Evolutionary conservation across 2,797 vertebrate genomes (phyloP).

Genomic region (Sebastes aleutianus): DNA sequence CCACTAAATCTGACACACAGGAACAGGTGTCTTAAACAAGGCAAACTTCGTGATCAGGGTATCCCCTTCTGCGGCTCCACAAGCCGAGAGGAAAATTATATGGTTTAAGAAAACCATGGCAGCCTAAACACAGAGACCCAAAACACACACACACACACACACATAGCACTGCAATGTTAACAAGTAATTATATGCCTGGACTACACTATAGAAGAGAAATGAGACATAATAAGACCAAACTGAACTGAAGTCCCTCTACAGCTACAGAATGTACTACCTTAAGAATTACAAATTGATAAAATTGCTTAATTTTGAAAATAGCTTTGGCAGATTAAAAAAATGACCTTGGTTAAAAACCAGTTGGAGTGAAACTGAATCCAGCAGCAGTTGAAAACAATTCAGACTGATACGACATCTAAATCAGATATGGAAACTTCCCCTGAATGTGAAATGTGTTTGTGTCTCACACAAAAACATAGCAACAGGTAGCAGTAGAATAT

Average conservation of each 20-base stretch:
- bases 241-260: background rate
- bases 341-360: background rate
- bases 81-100: constrained; percentile 69
- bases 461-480: constrained; percentile 8
- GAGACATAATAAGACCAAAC: constrained; percentile 39
- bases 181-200: constrained; percentile 55
- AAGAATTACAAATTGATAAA: background rate
- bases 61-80: constrained; percentile 49
- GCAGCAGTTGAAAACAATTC: background rate
- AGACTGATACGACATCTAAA: constrained; percentile 14
- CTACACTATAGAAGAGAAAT: constrained; percentile 37
- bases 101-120: constrained; percentile 68
- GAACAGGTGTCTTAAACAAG: constrained; percentile 77
- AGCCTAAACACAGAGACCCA: constrained; percentile 69
- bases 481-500: constrained; percentile 24
- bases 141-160: constrained; percentile 37
- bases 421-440: constrained; percentile 31
- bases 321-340: background rate
- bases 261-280: background rate
- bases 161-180: constrained; percentile 43
- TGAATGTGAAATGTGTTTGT: constrained; percentile 20
- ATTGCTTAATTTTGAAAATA: background rate
- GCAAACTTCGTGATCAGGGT: constrained; percentile 49
- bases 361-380: constrained; percentile 13
- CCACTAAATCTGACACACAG: constrained; percentile 61